These are phyloP conservation scores for Peribatodes rhomboidaria DNA, from an alignment of 2,888 invertebrate genomes.

Conservation along the genomic window DNA sequence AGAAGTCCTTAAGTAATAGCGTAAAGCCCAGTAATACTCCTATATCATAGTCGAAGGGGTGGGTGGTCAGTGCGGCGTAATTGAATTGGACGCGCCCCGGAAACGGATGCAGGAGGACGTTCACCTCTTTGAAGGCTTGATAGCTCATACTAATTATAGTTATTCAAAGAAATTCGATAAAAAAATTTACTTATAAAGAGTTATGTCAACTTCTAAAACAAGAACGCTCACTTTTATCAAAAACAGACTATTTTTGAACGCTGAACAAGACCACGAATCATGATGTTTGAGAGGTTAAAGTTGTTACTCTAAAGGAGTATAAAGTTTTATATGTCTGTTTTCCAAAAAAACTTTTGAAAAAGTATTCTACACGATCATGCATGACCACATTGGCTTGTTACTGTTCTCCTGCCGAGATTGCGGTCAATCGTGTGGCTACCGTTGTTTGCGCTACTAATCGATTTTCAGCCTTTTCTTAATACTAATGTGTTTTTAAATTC, in stretches of 20 bases:
- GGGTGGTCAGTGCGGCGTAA: constrained; percentile 35
- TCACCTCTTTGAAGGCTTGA: constrained; percentile 24
- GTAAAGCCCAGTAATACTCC: constrained; percentile 22
- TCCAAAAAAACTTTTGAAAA: too few species aligned
- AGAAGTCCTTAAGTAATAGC: constrained; percentile 16
- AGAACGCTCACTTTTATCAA: too few species aligned
- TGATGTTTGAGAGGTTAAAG: too few species aligned
- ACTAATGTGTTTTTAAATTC: constrained; percentile 24
- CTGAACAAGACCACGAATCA: too few species aligned
- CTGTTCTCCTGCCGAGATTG: neutral
- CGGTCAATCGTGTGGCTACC: constrained; percentile 15
- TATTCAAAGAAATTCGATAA: neutral
- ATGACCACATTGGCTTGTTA: neutral
- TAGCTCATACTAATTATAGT: constrained; percentile 1
- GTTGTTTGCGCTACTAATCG: constrained; percentile 16
- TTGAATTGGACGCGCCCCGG: constrained; percentile 37
- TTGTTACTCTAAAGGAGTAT: too few species aligned
- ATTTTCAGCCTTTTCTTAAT: constrained; percentile 13
- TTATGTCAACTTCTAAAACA: too few species aligned
- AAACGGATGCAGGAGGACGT: constrained; percentile 33
- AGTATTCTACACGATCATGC: too few species aligned
- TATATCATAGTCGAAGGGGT: constrained; percentile 30
- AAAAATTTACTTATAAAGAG: too few species aligned
- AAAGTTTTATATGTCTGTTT: too few species aligned
- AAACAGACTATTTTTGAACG: too few species aligned